phyloP scores from a whole-genome alignment of 2,888 invertebrate genomes.

The Tenthredo amoena region DNA sequence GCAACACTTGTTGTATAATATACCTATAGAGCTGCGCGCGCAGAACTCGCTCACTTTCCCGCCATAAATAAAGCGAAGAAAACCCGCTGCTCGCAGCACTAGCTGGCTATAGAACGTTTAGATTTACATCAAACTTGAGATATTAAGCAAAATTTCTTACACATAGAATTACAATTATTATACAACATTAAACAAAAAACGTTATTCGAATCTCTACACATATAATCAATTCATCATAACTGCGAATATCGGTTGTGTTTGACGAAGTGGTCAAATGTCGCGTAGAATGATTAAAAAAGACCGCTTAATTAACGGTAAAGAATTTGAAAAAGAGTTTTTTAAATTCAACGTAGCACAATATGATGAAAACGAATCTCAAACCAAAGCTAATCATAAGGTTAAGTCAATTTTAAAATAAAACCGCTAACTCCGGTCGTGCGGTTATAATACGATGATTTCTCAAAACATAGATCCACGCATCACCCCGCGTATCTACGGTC shows the following conservation, averaged over 20 bases:
- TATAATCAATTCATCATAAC: too few species aligned
- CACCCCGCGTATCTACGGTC: background rate
- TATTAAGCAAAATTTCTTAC: background rate
- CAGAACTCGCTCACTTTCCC: conserved; percentile 14
- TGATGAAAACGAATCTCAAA: background rate
- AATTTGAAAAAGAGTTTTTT: too few species aligned
- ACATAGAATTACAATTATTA: background rate
- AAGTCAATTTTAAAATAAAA: background rate
- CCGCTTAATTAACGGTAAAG: too few species aligned
- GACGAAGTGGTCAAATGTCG: too few species aligned
- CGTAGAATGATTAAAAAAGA: too few species aligned
- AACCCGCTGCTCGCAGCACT: background rate
- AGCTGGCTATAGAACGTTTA: background rate
- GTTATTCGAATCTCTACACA: background rate
- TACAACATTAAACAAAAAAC: background rate
- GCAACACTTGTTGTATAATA: conserved; percentile 43
- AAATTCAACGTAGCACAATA: background rate
- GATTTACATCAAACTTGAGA: background rate
- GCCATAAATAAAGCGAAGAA: conserved; percentile 8
- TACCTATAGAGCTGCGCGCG: conserved; percentile 24
- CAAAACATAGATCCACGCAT: background rate
- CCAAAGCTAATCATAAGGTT: background rate
- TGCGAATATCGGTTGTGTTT: too few species aligned
- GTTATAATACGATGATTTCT: background rate
- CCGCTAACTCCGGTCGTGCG: too few species aligned